Evolutionary conservation across 2,113 vertebrate species (phyloP), one percentile per base, ranked within the genome.

Genomic region (Gymnogyps californianus): DNA sequence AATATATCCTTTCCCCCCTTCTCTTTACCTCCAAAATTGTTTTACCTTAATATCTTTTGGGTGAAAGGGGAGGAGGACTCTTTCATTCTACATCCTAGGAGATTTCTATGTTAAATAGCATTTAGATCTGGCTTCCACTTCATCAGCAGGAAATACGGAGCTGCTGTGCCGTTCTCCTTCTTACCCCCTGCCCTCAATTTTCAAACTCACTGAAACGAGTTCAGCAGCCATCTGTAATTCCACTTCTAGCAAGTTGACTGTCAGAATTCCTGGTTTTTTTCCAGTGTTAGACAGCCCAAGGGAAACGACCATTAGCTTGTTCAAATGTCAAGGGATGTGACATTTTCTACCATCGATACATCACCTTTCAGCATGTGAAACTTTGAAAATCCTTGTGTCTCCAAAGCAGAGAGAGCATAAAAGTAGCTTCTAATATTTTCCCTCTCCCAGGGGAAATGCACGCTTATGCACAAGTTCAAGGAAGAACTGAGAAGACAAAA

Each of bases 181-280:
- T 90, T 71, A 77, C 24, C 44, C 24, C n/a, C 52, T 13, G 7
- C 24, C 20, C 47, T 96, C 86, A 90, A 52, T 96, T 91, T 85
- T 92, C 32, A 38, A 79, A 74, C 42, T 85, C 84, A 38, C 75
- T 95, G 87, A 93, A 97, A 97, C 0, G 28, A 95, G 88, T 91
- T 96, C 75, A 89, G 61, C 71, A 77, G 64, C 92, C 92, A 97
- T 97, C 96, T 98, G 96, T 58, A 95, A 72, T 91, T 96, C 80
- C 40, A 55, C 47, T 64, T 96, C 89, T 46, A 93, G 80, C 42
- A 96, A 71, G 66, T 7, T 93, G 95, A 97, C 97, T 97, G 97
- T 96, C 97, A 98, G 87, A 94, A 87, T 94, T 97, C 90, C 97
- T 31, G 65, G 16, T 3, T 36, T 85, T 88, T 95, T 62, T 96